Evolutionary conservation across 2,113 vertebrate genomes (phyloP).

Genomic region (Anser cygnoides): DNA sequence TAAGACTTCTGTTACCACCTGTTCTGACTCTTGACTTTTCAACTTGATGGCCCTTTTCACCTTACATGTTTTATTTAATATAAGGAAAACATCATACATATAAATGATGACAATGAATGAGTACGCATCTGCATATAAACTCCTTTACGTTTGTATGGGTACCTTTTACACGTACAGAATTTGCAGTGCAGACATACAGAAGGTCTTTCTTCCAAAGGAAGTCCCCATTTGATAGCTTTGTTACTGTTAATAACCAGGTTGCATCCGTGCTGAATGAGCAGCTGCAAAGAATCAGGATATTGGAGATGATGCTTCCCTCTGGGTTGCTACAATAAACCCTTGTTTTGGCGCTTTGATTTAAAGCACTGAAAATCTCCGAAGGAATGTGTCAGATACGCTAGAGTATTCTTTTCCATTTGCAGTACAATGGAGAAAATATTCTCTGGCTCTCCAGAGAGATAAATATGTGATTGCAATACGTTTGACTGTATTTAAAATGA

Average conservation of each 20-base stretch:
- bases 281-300: slow-evolving; percentile 69
- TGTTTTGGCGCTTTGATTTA: slow-evolving; percentile 74
- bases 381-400: slow-evolving; percentile 48
- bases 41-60: background rate
- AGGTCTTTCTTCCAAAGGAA: background rate
- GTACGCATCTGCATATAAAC: background rate
- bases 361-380: slow-evolving; percentile 62
- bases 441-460: slow-evolving; percentile 54
- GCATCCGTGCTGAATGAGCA: slow-evolving; percentile 47
- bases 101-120: background rate
- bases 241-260: slow-evolving; percentile 56
- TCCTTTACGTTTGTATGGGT: background rate
- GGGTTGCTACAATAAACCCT: slow-evolving; percentile 71
- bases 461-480: slow-evolving; percentile 55
- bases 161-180: background rate
- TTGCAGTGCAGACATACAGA: background rate
- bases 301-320: slow-evolving; percentile 52
- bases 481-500: slow-evolving; percentile 65
- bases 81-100: background rate
- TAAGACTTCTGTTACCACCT: background rate
- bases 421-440: slow-evolving; percentile 73
- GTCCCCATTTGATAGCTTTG: slow-evolving; percentile 26
- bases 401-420: slow-evolving; percentile 70
- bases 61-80: background rate
- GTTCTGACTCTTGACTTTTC: background rate